Evolutionary conservation across 1,140 invertebrate genomes (phyloP), one percentile per base, ranked within the genome.

Genomic region (Diploscapter pachys): DNA sequence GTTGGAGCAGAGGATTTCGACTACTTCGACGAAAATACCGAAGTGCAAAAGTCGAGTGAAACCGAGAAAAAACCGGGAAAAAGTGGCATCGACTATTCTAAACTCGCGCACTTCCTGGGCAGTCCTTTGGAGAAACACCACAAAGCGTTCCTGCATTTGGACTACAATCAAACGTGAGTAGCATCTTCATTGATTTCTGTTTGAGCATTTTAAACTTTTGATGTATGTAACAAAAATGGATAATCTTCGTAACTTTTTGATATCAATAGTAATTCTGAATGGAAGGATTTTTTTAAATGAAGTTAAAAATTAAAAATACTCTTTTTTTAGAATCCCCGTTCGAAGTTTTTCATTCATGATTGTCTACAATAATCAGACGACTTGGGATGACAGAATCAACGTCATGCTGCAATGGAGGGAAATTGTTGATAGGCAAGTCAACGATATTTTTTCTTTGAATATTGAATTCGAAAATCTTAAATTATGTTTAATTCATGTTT

Each of bases 361-460:
- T 9, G 80, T 75, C 56, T 83, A 80, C 63, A 72, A 81, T n/a
- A 82, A 82, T 54, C 73, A 73, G 4, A 72, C 77, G 13, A 72
- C 66, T 49, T 83, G 82, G 82, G 77, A 84, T 13, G 79, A 81
- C 13, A 59, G 82, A 31, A 84, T 84, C 50, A 62, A 78, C 48
- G 56, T 83, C 31, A 84, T 84, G 82, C n/a, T 78, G 31, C 59
- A 80, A 9, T 82, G 81, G 82, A 50, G 82, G 52, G 49, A 61
- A 54, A 80, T 84, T 6, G 81, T 79, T 5, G 78, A 74, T 11
- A 11, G 57, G n/a, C 82, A 81, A 53, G 49, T 65, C 51, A 65
- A 8, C 31, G 63, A 11, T 59, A 59, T 9, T 13, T 59, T 59
- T 59, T 13, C 31, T 11, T 13, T 59, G 13, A 59, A 59, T 59